Evolutionary conservation across 2,113 vertebrate species (phyloP).

Genomic region (Sylvia atricapilla): DNA sequence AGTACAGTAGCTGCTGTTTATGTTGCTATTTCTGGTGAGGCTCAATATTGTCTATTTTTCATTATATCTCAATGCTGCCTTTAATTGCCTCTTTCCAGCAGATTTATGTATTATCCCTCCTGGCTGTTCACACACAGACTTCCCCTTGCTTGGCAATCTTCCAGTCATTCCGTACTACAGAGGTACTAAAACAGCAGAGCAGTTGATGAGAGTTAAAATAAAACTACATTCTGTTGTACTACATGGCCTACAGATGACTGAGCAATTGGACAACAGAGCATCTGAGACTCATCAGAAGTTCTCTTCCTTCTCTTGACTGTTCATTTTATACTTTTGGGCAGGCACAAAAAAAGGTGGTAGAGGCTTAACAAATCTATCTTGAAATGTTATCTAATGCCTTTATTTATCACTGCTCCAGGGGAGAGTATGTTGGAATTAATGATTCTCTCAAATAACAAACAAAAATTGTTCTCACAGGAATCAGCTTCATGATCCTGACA

Average conservation of each 20-base stretch:
- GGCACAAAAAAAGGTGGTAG: not conserved
- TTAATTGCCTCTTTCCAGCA: slow-evolving; percentile 35
- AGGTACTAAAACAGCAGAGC: slow-evolving; percentile 8
- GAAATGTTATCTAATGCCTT: not conserved
- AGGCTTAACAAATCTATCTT: not conserved
- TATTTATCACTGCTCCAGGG: not conserved
- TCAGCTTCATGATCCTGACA: not conserved
- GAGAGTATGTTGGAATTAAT: not conserved
- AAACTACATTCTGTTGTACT: not conserved
- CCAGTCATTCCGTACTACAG: not conserved
- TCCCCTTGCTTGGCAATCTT: slow-evolving; percentile 24
- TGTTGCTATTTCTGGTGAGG: slow-evolving; percentile 6
- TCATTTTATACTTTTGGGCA: not conserved
- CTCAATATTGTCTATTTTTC: slow-evolving; percentile 19
- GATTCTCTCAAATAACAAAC: not conserved
- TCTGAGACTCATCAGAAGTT: not conserved
- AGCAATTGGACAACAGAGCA: not conserved
- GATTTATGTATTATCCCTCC: not conserved
- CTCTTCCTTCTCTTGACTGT: not conserved
- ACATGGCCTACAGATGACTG: not conserved
- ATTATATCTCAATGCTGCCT: slow-evolving; percentile 3
- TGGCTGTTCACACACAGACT: not conserved
- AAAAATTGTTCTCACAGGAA: not conserved
- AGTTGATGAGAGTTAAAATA: slow-evolving; percentile 5
- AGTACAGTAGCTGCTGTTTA: slow-evolving; percentile 11